Base-by-base conservation (phyloP, 2,888 invertebrate species). In the Leptopterna dolabrata region DNA sequence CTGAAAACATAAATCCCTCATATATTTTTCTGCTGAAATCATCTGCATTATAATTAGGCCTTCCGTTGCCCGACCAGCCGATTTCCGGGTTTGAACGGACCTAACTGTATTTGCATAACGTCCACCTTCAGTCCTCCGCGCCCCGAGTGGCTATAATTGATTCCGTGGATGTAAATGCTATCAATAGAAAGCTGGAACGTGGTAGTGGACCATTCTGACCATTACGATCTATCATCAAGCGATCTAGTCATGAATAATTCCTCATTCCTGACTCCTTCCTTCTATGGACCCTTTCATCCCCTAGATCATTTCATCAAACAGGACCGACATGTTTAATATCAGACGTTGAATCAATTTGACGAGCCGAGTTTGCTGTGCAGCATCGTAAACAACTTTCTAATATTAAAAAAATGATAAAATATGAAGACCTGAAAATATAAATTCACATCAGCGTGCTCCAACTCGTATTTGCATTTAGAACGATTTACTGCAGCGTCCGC, bases 401-500 rank as follows among this genome's bases (percentile, higher is more conserved):
- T 63, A 63, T 24, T 27, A 36, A 63, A 63, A 63, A 24, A 63
- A 63, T 24, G 63, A 63, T 63, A 63, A 63, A 63, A 63, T 63
- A 63, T 63, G 63, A 63, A 63, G 63, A 63, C 63, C 19, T 63
- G 24, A 63, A n/a, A 63, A 63, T 24, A 63, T 24, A 63, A 63
- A 63, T 63, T 63, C 63, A 63, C 63, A 63, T 27, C 63, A 24
- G 63, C 63, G n/a, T 55, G 63, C 13, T 63, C 27, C 24, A 63
- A 63, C 24, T 63, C 63, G 24, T 63, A 63, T 63, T 63, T 63
- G 63, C 63, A 63, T 63, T 63, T 63, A 63, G 63, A 63, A 63
- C 63, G 63, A 63, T 63, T 24, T 63, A 63, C 55, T 55, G 55
- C 63, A 63, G 9, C 24, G 7, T 63, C 24, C 19, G 24, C 19